Base-by-base conservation (phyloP, 2,113 vertebrate genomes). In the Eleginops maclovinus region DNA sequence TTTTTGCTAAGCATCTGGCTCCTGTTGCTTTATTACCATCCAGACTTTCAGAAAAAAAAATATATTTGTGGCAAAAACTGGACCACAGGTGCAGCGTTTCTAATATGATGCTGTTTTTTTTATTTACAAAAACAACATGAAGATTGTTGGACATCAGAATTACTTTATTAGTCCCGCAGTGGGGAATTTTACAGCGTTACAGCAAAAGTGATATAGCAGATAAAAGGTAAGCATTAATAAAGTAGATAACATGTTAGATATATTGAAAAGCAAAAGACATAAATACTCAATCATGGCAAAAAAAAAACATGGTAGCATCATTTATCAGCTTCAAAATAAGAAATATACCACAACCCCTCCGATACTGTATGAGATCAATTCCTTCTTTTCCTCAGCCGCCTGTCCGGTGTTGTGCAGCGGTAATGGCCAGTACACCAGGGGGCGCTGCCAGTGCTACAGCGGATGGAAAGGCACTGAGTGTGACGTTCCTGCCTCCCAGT, bases 381-480 rank as follows among this genome's bases (percentile, higher is more conserved):
- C 14, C 24, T 43, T 16, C 36, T 3, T 79, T 49, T 77, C 60
- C 47, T 28, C 74, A 90, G 90, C 89, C 7, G 96, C 98, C 90
- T 99, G 98, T 76, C 97, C 98, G 0, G 96, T 99, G 81, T 88
- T 99, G 83, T 99, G 98, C 81, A 99, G 97, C 31, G 97, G 96
- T 63, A 99, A 99, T 0, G 98, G 98, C 53, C 97, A 99, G 81
- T 99, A 99, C 94, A 97, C 96, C 91, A 96, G 97, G 83, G 98
- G 98, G 78, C 97, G 97, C 88, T 99, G 98, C 87, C 96, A 97
- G 58, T 99, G 98, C 75, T 98, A 97, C 94, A 99, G 97, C 0
- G 98, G 98, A 75, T 99, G 98, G 98, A 99, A 99, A 91, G 97
- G 98, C 77, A 97, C 96, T 0, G 98, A 99, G 89, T 99, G 98